Conservation (phyloP, 2,113 vertebrate genomes). For the Gallinago media region DNA sequence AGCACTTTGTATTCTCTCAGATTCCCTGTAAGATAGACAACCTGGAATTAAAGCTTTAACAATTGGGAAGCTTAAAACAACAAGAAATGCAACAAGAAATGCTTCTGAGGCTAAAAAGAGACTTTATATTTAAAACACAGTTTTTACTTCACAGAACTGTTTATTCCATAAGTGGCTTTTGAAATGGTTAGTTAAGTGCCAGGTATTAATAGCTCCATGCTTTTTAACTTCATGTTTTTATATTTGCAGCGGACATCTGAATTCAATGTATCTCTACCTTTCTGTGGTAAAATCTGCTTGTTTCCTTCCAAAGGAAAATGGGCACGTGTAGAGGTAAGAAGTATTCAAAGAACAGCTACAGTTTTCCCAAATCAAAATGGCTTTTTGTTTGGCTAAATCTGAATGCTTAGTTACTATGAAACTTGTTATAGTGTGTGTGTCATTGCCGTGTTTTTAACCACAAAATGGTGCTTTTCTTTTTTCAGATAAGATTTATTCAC, state of each 20-base stretch:
- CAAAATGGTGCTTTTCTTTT: neutral
- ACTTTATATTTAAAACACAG: neutral
- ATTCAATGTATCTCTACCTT: conserved; percentile 84
- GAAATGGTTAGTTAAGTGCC: neutral
- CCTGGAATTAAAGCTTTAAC: neutral
- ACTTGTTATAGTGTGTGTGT: neutral
- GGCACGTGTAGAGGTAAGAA: conserved; percentile 91
- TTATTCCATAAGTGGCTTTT: neutral
- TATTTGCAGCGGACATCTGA: conserved; percentile 80
- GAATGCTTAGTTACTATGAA: neutral
- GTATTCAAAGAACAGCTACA: neutral
- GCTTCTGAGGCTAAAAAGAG: neutral
- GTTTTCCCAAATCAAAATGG: neutral
- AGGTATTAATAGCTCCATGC: neutral
- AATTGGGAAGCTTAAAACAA: neutral
- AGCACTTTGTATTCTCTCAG: neutral
- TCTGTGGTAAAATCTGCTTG: conserved; percentile 91
- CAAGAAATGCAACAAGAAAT: neutral
- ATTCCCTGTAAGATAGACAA: neutral
- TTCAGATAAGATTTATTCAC: conserved; percentile 88
- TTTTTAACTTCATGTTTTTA: conserved; percentile 27
- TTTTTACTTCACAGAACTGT: neutral
- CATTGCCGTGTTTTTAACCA: neutral
- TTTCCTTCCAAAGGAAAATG: conserved; percentile 87
- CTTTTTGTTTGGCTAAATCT: neutral